phyloP scores from a whole-genome alignment of 2,113 vertebrate genomes.

The Coryphaenoides rupestris region DNA sequence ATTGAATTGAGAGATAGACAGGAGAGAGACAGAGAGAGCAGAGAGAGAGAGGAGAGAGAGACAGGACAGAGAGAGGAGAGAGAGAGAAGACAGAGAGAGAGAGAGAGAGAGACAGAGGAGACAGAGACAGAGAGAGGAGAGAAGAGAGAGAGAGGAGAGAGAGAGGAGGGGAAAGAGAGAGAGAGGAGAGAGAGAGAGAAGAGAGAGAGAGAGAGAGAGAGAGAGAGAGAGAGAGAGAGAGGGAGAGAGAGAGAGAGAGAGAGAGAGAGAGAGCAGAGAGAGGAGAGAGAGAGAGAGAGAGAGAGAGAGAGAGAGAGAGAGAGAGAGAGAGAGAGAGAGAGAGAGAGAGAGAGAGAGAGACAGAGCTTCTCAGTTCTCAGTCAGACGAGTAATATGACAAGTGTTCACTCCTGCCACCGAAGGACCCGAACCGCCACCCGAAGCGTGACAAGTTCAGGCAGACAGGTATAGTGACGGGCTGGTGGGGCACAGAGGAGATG shows the following conservation, averaged over 20 bases:
- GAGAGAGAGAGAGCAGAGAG: constrained; percentile 6
- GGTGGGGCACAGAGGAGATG: constrained; percentile 23
- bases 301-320: constrained; percentile 18
- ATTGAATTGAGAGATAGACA: too few species aligned
- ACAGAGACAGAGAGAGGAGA: too few species aligned
- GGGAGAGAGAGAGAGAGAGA: constrained; percentile 15
- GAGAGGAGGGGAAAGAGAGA: too few species aligned
- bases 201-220: constrained; percentile 12
- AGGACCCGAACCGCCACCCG: constrained; percentile 44
- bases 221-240: constrained; percentile 7
- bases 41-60: too few species aligned
- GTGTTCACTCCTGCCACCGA: constrained; percentile 49
- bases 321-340: background rate
- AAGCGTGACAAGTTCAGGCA: constrained; percentile 49
- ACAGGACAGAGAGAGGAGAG: too few species aligned
- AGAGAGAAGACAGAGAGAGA: too few species aligned
- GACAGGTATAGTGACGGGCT: constrained; percentile 57
- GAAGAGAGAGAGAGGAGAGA: too few species aligned
- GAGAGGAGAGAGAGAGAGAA: background rate
- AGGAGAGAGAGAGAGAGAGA: constrained; percentile 1
- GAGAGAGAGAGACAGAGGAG: too few species aligned
- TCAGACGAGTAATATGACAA: constrained; percentile 61
- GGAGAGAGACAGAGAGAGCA: too few species aligned
- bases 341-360: constrained; percentile 21
- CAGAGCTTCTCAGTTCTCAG: constrained; percentile 37